These are phyloP conservation scores for Sardina pilchardus DNA, from an alignment of 2,113 vertebrate species.

Conservation along the genomic window DNA sequence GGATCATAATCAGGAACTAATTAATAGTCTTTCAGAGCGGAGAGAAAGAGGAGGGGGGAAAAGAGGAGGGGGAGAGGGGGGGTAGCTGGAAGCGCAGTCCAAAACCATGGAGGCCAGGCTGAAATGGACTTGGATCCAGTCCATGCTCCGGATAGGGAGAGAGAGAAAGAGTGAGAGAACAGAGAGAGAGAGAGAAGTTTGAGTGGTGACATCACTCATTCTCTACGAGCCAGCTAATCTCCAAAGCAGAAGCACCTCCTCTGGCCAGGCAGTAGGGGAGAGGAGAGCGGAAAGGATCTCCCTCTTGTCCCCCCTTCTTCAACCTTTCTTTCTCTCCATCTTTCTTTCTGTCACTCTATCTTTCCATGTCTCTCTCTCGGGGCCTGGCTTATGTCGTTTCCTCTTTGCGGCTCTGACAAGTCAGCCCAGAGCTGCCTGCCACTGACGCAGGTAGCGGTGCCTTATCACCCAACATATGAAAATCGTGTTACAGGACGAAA, in stretches of 20 bases:
- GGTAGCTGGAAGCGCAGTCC: constrained; percentile 69
- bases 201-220: constrained; percentile 46
- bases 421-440: neutral
- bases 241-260: constrained; percentile 35
- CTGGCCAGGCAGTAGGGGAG: constrained; percentile 12
- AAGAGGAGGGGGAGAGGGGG: constrained; percentile 46
- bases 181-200: constrained; percentile 27
- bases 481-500: neutral
- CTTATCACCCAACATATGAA: constrained; percentile 15
- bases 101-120: constrained; percentile 60
- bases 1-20: constrained; percentile 74
- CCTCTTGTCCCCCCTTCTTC: neutral
- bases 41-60: neutral
- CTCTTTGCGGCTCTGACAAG: neutral
- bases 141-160: constrained; percentile 39
- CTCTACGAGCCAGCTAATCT: constrained; percentile 36
- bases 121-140: constrained; percentile 55
- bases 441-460: neutral
- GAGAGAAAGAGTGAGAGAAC: neutral
- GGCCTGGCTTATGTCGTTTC: neutral
- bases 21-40: constrained; percentile 68
- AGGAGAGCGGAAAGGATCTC: neutral
- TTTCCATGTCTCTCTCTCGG: neutral
- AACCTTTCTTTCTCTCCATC: neutral
- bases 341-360: neutral